phyloP scores from a whole-genome alignment of 2,113 vertebrate species.

The Micronycteris hirsuta region DNA sequence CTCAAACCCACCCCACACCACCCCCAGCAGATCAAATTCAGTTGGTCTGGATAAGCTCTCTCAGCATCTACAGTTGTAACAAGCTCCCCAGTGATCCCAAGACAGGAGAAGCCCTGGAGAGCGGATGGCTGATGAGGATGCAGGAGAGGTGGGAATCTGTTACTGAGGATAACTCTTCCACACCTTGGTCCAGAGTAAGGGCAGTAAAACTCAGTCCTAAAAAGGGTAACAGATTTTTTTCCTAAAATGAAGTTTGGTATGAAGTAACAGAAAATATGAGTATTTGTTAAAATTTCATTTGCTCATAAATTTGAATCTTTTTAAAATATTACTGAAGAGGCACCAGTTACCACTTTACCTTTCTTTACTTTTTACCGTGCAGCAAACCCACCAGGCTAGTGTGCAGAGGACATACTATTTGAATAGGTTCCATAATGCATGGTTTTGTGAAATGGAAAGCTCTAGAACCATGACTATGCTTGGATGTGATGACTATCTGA shows the following conservation, averaged over 20 bases:
- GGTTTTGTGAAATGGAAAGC: background rate
- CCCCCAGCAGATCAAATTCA: background rate
- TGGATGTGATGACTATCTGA: background rate
- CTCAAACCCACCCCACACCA: background rate
- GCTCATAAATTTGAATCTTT: background rate
- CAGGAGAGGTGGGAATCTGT: background rate
- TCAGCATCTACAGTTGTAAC: background rate
- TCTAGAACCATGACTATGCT: background rate
- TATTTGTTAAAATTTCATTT: background rate
- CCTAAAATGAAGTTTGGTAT: background rate
- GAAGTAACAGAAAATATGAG: background rate
- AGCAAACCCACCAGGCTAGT: background rate
- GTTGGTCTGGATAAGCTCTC: background rate
- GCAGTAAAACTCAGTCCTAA: background rate
- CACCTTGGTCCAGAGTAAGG: background rate
- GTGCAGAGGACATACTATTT: background rate
- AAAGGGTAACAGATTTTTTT: conserved; percentile 15
- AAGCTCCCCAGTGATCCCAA: background rate
- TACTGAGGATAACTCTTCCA: background rate
- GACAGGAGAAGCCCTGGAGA: background rate
- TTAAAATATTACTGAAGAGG: background rate
- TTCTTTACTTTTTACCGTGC: background rate
- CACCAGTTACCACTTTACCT: background rate
- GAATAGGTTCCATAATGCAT: background rate
- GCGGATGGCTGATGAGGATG: background rate